Conservation (phyloP, 2,113 vertebrate genomes). For the Atherinomorus stipes region DNA sequence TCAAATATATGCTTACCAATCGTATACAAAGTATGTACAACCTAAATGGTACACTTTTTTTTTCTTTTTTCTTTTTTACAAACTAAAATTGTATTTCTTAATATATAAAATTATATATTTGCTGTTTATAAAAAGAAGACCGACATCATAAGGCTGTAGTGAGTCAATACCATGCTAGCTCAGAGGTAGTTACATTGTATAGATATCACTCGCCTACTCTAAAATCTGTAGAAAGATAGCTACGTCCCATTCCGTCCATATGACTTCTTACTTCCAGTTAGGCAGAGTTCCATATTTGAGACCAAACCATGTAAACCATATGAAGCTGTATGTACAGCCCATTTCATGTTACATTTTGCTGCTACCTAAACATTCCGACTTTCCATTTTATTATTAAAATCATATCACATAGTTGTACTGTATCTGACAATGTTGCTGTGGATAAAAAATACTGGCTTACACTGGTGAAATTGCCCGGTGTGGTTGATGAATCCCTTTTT, state of each 20-base stretch:
- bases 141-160: slow-evolving; percentile 74
- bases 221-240: slow-evolving; percentile 63
- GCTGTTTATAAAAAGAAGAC: slow-evolving; percentile 78
- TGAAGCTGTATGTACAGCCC: slow-evolving; percentile 40
- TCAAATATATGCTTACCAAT: slow-evolving; percentile 78
- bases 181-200: slow-evolving; percentile 87
- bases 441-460: slow-evolving; percentile 63
- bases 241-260: slow-evolving; percentile 59
- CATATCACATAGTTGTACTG: slow-evolving; percentile 21
- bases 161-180: slow-evolving; percentile 82
- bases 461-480: slow-evolving; percentile 47
- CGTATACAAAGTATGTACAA: slow-evolving; percentile 87
- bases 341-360: slow-evolving; percentile 41
- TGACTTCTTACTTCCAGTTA: slow-evolving; percentile 37
- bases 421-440: slow-evolving; percentile 32
- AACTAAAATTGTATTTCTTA: slow-evolving; percentile 80
- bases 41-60: slow-evolving; percentile 74
- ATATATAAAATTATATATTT: slow-evolving; percentile 83
- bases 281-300: slow-evolving; percentile 50
- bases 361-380: slow-evolving; percentile 13
- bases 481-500: slow-evolving; percentile 60
- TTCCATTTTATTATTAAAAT: slow-evolving; percentile 7
- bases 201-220: slow-evolving; percentile 75
- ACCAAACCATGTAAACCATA: slow-evolving; percentile 62
- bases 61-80: slow-evolving; percentile 68